Evolutionary conservation across 2,888 invertebrate species (phyloP), one percentile per base, ranked within the genome.

Genomic region (Anthrax anthrax): DNA sequence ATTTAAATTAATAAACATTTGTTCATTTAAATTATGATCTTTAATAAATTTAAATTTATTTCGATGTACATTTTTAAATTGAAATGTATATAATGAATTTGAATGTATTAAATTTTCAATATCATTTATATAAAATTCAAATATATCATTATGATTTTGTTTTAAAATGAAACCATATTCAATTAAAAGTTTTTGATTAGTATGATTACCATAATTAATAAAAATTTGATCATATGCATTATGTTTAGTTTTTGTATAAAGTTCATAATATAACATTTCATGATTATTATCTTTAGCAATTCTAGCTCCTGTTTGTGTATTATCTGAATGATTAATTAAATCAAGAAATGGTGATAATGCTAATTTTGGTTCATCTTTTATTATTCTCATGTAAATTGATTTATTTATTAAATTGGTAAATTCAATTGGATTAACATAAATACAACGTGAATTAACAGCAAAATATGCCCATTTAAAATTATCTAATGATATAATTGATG

Each of bases 321-420:
- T 59, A 50, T 75, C 72, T 46, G 81, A 80, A 61, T 94, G 94
- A 70, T 94, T 94, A 51, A 94, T 83, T 70, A 94, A 77, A 65
- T 94, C 94, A 49, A 94, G 71, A 62, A 82, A 88, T 0, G 94
- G 94, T 51, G 87, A 89, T 42, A 94, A 65, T 6, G 89, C 90
- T 67, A 81, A 73, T 52, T 73, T 73, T 23, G 78, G 75, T 54
- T 73, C 72, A 62, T 80, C 80, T 52, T 64, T 67, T 48, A 81
- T 63, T 29, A 74, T 51, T 3, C 52, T 34, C 39, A 56, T 55
- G 38, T 64, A 60, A 47, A 55, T 52, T 3, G 34, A 38, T 14
- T 55, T 47, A 27, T 69, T 59, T 19, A 70, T 57, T 18, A 70
- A 59, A 49, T 63, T 61, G 29, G 72, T 58, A 42, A 71, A 62